Percentiles rank a stretch among this genome's conserved stretches.
phyloP scores from a whole-genome alignment of 2,888 invertebrate genomes.

The Drosophila rubida region DNA sequence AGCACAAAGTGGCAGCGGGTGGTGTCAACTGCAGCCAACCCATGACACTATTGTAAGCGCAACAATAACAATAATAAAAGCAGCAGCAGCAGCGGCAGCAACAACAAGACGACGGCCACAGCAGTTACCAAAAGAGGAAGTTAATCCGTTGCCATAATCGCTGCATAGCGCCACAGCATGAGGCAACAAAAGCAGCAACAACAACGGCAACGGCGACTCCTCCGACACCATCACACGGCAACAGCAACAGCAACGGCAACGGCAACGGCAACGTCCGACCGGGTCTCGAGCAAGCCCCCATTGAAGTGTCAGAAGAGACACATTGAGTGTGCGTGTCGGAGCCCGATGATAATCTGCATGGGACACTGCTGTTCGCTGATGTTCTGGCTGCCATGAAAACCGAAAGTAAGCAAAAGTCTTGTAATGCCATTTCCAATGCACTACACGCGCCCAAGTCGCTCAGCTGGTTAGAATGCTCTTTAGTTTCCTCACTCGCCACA shows the following conservation, averaged over 20 bases:
- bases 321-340: slow-evolving; percentile 26
- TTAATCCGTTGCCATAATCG: slow-evolving; percentile 76
- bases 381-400: slow-evolving; percentile 40
- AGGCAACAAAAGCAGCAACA: slow-evolving; percentile 54
- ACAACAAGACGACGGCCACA: slow-evolving; percentile 13
- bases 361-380: slow-evolving; percentile 27
- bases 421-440: slow-evolving; percentile 13
- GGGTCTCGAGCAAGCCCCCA: slow-evolving; percentile 53
- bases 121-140: slow-evolving; percentile 66
- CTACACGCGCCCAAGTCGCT: not conserved
- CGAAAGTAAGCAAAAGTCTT: slow-evolving; percentile 53
- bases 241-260: slow-evolving; percentile 33
- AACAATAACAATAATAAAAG: slow-evolving; percentile 29
- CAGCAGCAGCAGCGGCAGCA: slow-evolving; percentile 17
- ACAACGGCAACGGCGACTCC: slow-evolving; percentile 46
- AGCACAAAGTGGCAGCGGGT: slow-evolving; percentile 60
- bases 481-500: no score
- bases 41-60: slow-evolving; percentile 51
- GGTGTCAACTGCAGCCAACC: slow-evolving; percentile 43
- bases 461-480: no score
- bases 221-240: slow-evolving; percentile 37
- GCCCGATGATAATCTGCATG: slow-evolving; percentile 58
- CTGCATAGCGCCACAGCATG: slow-evolving; percentile 82
- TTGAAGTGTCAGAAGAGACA: slow-evolving; percentile 74
- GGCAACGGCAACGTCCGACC: not conserved